These are phyloP conservation scores for Aplysina aerophoba DNA, from an alignment of 37 sponge, comb jelly and placozoan genomes.

Conservation along the genomic window DNA sequence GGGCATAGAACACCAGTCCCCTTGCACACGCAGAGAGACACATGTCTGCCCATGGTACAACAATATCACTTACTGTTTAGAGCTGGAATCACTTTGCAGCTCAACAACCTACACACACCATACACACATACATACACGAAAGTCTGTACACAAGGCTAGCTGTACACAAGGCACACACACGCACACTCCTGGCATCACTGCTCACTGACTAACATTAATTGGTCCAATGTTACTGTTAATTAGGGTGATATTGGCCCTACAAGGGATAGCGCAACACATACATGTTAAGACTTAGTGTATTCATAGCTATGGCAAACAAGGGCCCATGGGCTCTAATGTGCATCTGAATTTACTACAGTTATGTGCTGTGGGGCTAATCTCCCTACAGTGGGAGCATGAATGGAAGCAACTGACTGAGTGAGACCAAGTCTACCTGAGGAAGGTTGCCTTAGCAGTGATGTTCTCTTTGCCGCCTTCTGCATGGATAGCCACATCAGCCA, in stretches of 20 bases:
- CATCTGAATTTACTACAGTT: too few species aligned
- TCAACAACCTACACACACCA: slow-evolving; percentile 37
- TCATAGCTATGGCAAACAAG: background rate
- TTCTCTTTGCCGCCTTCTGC: slow-evolving; percentile 39
- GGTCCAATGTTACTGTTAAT: slow-evolving; percentile 57
- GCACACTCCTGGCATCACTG: background rate
- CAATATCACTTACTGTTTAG: slow-evolving; percentile 49
- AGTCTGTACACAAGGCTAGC: background rate
- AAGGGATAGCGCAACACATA: too few species aligned
- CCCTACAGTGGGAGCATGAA: too few species aligned
- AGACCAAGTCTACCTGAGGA: slow-evolving; percentile 69
- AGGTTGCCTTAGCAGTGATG: slow-evolving; percentile 60
- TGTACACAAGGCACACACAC: background rate
- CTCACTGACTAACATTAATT: slow-evolving; percentile 52
- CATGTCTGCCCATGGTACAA: too few species aligned
- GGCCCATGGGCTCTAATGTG: too few species aligned
- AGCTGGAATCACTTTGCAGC: slow-evolving; percentile 57
- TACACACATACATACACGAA: background rate
- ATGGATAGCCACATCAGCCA: slow-evolving; percentile 44
- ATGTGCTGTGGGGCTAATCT: too few species aligned
- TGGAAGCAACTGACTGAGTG: too few species aligned
- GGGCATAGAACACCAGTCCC: too few species aligned
- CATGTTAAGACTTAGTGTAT: too few species aligned
- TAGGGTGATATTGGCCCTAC: slow-evolving; percentile 55
- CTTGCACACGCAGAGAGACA: too few species aligned